A percentile compares a stretch with the other conserved stretches of the same genome.
Evolutionary conservation across 37 sponge, comb jelly and placozoan species (phyloP).

Genomic region (Agelas oroides): DNA sequence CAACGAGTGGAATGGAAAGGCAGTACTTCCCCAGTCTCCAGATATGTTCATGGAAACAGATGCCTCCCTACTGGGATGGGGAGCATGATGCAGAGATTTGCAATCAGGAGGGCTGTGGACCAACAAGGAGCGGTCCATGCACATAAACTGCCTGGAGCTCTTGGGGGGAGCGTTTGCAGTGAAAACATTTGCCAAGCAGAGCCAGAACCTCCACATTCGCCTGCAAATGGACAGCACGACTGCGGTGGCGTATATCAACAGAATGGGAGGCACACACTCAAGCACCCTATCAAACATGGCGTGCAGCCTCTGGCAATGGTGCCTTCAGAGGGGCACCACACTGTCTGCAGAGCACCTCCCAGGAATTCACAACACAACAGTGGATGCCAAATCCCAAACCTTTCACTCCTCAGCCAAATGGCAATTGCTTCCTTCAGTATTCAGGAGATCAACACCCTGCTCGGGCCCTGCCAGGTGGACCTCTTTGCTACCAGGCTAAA

Average conservation of each 20-base stretch:
- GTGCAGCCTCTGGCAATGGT: conserved; percentile 22
- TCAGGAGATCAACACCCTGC: too few species aligned
- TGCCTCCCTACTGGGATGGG: conserved; percentile 58
- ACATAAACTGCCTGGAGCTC: conserved; percentile 65
- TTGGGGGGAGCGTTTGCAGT: conserved; percentile 37
- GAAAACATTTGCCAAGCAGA: conserved; percentile 12
- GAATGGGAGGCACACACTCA: too few species aligned
- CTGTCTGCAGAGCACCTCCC: conserved; percentile 29
- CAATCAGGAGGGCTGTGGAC: conserved; percentile 37
- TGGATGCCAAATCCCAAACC: conserved; percentile 14
- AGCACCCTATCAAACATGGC: background rate
- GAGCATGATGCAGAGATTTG: background rate
- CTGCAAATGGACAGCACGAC: conserved; percentile 32
- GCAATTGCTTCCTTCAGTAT: conserved; percentile 5
- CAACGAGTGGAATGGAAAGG: conserved; percentile 31
- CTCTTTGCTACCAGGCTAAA: conserved; percentile 27
- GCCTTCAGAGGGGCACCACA: background rate
- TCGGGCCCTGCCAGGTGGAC: conserved; percentile 12
- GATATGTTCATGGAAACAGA: conserved; percentile 43
- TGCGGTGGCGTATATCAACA: conserved; percentile 24
- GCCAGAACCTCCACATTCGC: conserved; percentile 6
- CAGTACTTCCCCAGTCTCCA: background rate
- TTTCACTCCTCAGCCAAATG: conserved; percentile 4
- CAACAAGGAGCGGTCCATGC: conserved; percentile 1
- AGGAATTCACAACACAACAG: conserved; percentile 13